These are phyloP conservation scores for Camptogramma bilineatum DNA, from an alignment of 2,888 invertebrate species.

Conservation along the genomic window DNA sequence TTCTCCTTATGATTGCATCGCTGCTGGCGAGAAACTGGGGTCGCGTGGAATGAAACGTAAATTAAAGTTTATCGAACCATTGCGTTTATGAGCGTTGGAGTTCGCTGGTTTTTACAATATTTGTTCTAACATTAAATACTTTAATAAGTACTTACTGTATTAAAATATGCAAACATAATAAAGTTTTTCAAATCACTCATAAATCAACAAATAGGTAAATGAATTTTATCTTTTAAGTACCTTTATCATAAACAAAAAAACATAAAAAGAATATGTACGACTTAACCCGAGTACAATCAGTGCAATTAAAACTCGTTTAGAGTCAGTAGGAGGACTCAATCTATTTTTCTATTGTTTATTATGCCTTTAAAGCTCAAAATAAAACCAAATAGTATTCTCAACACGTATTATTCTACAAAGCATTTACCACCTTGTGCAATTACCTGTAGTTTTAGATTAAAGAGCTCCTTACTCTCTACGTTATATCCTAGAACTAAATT, in stretches of 20 bases:
- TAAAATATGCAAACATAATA: not conserved
- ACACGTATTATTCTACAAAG: not conserved
- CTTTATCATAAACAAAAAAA: too few relatives aligned
- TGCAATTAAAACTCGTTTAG: too few relatives aligned
- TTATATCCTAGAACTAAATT: slow-evolving; percentile 18
- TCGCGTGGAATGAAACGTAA: slow-evolving; percentile 20
- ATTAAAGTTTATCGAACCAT: slow-evolving; percentile 25
- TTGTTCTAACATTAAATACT: not conserved
- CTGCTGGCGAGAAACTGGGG: slow-evolving; percentile 39
- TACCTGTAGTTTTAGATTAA: not conserved
- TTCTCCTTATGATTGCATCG: slow-evolving; percentile 66
- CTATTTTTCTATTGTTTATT: too few relatives aligned
- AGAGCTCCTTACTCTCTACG: not conserved
- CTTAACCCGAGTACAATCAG: too few relatives aligned
- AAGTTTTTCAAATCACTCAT: not conserved
- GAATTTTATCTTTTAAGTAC: too few relatives aligned
- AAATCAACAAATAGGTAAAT: not conserved
- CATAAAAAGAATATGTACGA: too few relatives aligned
- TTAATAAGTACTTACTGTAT: not conserved
- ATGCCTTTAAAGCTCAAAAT: too few relatives aligned
- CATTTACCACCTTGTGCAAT: not conserved
- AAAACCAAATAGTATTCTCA: too few relatives aligned
- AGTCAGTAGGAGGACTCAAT: too few relatives aligned
- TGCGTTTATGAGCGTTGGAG: slow-evolving; percentile 10
- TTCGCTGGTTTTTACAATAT: slow-evolving; percentile 2